Evolutionary conservation across 2,888 invertebrate species (phyloP).

Genomic region (Noctua fimbriata): DNA sequence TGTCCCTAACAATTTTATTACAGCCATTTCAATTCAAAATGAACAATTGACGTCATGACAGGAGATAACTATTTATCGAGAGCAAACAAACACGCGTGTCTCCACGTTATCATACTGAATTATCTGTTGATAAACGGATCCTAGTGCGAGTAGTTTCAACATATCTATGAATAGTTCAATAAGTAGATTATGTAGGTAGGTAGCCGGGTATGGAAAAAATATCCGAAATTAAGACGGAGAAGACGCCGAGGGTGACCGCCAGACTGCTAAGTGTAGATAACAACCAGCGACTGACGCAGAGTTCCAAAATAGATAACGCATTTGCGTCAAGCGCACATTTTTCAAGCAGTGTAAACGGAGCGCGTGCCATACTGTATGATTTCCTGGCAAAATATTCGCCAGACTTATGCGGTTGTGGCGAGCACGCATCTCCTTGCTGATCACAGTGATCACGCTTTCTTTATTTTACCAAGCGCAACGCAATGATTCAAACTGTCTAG

Average conservation of each 20-base stretch:
- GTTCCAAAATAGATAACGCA: constrained; percentile 90
- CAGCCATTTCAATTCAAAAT: constrained; percentile 73
- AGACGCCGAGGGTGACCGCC: constrained; percentile 82
- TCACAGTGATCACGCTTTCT: constrained; percentile 78
- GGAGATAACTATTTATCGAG: constrained; percentile 75
- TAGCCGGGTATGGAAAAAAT: constrained; percentile 33
- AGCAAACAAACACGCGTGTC: constrained; percentile 79
- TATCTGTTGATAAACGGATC: constrained; percentile 75
- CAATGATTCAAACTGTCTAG: constrained; percentile 70
- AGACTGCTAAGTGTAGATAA: constrained; percentile 87
- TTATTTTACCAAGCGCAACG: constrained; percentile 77
- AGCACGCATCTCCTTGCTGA: constrained; percentile 80
- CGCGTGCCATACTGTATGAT: constrained; percentile 84
- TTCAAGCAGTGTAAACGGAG: constrained; percentile 86
- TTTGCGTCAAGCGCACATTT: constrained; percentile 90
- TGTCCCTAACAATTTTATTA: constrained; percentile 69
- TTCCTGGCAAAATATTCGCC: constrained; percentile 87
- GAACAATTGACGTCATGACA: constrained; percentile 81
- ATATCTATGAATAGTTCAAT: constrained; percentile 26
- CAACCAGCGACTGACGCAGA: constrained; percentile 86
- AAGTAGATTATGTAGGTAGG: background rate
- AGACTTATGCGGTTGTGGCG: constrained; percentile 70
- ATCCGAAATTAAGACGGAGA: constrained; percentile 68
- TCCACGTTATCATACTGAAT: constrained; percentile 75
- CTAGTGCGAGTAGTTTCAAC: constrained; percentile 62